phyloP scores from a whole-genome alignment of 2,113 vertebrate genomes.

The Opisthocomus hoazin region DNA sequence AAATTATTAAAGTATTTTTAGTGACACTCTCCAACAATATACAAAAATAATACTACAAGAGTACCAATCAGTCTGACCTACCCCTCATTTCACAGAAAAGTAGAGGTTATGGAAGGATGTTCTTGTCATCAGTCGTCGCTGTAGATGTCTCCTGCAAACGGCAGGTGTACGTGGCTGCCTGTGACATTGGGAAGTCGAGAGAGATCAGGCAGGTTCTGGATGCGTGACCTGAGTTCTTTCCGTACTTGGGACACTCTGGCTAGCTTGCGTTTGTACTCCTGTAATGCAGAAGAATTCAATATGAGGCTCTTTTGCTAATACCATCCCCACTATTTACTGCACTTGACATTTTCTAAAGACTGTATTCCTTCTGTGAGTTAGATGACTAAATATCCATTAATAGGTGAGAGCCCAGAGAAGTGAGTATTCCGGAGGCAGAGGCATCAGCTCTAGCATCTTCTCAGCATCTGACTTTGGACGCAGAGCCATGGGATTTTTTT shows the following conservation, averaged over 20 bases:
- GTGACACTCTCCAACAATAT: constrained; percentile 77
- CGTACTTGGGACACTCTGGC: constrained; percentile 91
- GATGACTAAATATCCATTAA: neutral
- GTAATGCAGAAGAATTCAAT: constrained; percentile 57
- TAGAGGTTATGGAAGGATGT: constrained; percentile 42
- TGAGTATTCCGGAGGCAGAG: neutral
- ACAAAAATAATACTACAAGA: constrained; percentile 89
- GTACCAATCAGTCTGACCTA: constrained; percentile 71
- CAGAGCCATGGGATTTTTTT: neutral
- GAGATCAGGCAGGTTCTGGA: constrained; percentile 89
- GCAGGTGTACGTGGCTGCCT: constrained; percentile 81
- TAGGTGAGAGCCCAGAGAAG: neutral
- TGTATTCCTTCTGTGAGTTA: neutral
- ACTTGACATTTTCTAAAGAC: neutral
- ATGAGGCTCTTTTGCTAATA: neutral
- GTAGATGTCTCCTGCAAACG: constrained; percentile 86
- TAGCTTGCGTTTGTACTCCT: constrained; percentile 98
- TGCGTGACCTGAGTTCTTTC: constrained; percentile 92
- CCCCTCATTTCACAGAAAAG: constrained; percentile 69
- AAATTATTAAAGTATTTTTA: constrained; percentile 75
- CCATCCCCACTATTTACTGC: neutral
- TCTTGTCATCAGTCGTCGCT: constrained; percentile 79
- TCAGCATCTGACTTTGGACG: neutral
- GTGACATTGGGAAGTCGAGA: constrained; percentile 87
- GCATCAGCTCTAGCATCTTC: neutral